phyloP scores from a whole-genome alignment of 2,888 invertebrate genomes.

The Catocala fraxini region DNA sequence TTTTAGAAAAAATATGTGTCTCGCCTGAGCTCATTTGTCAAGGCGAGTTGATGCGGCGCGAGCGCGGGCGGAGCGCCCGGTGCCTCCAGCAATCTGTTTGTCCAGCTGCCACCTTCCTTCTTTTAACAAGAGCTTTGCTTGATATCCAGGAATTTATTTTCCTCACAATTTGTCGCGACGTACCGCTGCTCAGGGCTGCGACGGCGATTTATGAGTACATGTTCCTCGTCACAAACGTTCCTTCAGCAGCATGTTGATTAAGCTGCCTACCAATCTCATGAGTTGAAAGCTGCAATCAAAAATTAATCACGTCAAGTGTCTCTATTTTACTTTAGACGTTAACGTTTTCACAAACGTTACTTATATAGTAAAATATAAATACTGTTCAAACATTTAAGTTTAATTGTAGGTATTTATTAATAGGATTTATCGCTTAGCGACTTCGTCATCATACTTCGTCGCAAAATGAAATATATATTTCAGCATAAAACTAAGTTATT shows the following conservation, averaged over 20 bases:
- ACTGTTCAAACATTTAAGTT: no score
- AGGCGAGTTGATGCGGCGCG: conserved; percentile 27
- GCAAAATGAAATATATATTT: no score
- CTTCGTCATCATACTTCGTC: no score
- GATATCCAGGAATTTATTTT: conserved; percentile 77
- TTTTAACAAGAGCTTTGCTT: conserved; percentile 82
- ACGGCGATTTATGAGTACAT: conserved; percentile 60
- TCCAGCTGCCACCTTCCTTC: conserved; percentile 81
- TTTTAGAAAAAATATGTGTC: conserved; percentile 57
- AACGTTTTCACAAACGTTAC: no score
- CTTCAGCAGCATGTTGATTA: conserved; percentile 44
- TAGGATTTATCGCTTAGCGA: no score
- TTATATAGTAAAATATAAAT: no score
- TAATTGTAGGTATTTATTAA: no score
- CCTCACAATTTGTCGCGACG: conserved; percentile 67
- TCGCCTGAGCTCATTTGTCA: conserved; percentile 74
- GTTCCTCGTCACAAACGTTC: conserved; percentile 39
- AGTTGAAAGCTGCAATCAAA: conserved; percentile 24
- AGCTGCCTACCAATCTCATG: conserved; percentile 47
- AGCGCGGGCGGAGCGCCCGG: conserved; percentile 52
- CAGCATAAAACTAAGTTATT: no score
- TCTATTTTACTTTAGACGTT: not conserved
- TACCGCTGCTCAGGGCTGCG: conserved; percentile 53
- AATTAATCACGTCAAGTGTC: conserved; percentile 25
- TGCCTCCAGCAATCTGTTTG: conserved; percentile 78